Evolutionary conservation across 1,140 invertebrate genomes (phyloP), one percentile per base, ranked within the genome.

Genomic region (Calliopsis andreniformis): DNA sequence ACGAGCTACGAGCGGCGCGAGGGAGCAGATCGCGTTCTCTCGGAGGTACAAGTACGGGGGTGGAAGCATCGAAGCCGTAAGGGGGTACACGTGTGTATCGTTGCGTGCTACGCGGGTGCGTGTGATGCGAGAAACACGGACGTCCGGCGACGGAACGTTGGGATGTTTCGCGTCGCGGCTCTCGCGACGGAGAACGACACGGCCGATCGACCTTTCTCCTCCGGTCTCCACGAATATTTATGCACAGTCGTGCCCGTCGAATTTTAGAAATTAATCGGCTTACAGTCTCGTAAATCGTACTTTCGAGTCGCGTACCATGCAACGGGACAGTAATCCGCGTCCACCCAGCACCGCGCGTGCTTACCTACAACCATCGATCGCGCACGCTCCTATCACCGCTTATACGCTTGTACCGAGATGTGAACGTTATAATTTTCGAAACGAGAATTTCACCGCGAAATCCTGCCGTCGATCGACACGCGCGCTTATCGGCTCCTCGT

Each of bases 231-330:
- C 56, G 63, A 81, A 81, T 68, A 76, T 81, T 75, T 47, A 47
- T 59, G 45, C 56, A n/a, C 25, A 59, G 61, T 64, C 49, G 78
- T 66, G 64, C 43, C 42, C 78, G 79, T 82, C 75, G 79, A 76
- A 76, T 67, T 67, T 75, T 76, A 39, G 71, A 66, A 82, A 81
- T 82, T 82, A 82, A 82, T 82, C 80, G 72, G 80, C 66, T 82
- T 81, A 81, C 53, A 59, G 43, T 30, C 71, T 67, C 45, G 67
- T 82, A 80, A 82, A 82, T 82, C 72, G 79, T 80, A 67, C 76
- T 77, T 81, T 77, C 72, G 66, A 80, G 79, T 76, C 78, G 79
- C 55, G 49, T 62, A 71, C 71, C 59, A 72, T 39, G 14, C n/a
- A 56, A 56, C 62, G 49, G 49, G 6, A 43, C 25, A 35, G 25